phyloP scores from a whole-genome alignment of 2,797 vertebrate species.

The Bucorvus abyssinicus region DNA sequence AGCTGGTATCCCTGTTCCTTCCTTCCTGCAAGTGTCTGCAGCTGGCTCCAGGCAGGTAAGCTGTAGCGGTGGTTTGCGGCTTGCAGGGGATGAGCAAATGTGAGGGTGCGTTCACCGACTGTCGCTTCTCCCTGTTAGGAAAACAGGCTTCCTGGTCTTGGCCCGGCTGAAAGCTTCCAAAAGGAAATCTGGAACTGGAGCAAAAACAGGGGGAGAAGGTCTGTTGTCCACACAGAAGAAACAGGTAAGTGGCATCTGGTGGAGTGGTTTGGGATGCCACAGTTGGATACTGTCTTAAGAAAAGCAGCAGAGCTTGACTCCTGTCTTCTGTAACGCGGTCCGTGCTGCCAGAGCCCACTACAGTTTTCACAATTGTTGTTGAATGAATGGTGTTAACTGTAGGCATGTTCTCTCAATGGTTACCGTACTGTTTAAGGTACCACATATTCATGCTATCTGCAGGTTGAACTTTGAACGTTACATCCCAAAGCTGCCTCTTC shows the following conservation, averaged over 20 bases:
- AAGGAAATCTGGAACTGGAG: constrained; percentile 1
- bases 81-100: neutral
- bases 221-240: constrained; percentile 28
- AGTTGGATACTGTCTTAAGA: neutral
- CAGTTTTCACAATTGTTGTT: neutral
- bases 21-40: constrained; percentile 14
- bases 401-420: neutral
- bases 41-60: constrained; percentile 65
- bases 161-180: neutral
- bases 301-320: neutral
- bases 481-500: neutral
- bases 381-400: neutral
- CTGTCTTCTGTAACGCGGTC: neutral
- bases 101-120: neutral
- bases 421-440: neutral
- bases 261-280: neutral
- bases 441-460: neutral
- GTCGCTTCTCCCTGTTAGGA: constrained; percentile 34
- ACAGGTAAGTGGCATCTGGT: constrained; percentile 49
- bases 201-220: constrained; percentile 52
- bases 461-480: neutral
- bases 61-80: neutral
- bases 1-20: neutral
- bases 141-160: neutral
- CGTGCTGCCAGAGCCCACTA: accelerated